These are phyloP conservation scores for Sarcophaga variegata DNA, from an alignment of 2,888 invertebrate genomes.

Conservation along the genomic window DNA sequence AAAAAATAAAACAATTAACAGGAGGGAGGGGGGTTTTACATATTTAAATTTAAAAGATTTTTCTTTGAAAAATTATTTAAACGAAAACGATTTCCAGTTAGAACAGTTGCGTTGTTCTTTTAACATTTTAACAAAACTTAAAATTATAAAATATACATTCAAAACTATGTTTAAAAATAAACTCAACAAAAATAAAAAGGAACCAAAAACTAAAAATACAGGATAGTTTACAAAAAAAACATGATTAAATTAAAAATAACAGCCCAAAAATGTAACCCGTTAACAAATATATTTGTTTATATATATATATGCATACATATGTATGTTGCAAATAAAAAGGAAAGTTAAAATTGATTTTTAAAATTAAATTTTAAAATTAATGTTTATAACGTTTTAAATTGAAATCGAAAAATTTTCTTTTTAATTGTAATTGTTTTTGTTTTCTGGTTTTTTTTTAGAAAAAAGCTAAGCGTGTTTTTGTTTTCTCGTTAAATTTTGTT, in stretches of 20 bases:
- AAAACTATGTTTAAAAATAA: too few relatives aligned
- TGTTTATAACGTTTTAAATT: too few relatives aligned
- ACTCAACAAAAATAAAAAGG: too few relatives aligned
- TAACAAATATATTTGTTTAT: neutral
- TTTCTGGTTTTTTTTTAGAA: constrained; percentile 17
- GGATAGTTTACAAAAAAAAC: constrained; percentile 22
- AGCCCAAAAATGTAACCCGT: constrained; percentile 60
- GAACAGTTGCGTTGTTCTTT: constrained; percentile 4
- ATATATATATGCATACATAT: too few relatives aligned
- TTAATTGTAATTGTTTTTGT: constrained; percentile 3
- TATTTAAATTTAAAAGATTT: neutral
- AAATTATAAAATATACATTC: constrained; percentile 11
- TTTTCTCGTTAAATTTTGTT: constrained; percentile 19
- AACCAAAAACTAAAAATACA: constrained; percentile 35
- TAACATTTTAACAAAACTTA: constrained; percentile 25
- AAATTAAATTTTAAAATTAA: too few relatives aligned
- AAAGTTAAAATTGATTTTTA: neutral
- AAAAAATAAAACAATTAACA: constrained; percentile 56
- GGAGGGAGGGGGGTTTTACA: neutral
- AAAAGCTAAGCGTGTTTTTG: constrained; percentile 66
- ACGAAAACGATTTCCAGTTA: constrained; percentile 10
- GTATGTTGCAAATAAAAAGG: too few relatives aligned
- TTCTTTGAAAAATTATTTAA: constrained; percentile 30
- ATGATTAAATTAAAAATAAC: constrained; percentile 33
- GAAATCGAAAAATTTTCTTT: too few relatives aligned